Base-by-base conservation (phyloP, 2,113 vertebrate genomes). In the Percina caprodes region DNA sequence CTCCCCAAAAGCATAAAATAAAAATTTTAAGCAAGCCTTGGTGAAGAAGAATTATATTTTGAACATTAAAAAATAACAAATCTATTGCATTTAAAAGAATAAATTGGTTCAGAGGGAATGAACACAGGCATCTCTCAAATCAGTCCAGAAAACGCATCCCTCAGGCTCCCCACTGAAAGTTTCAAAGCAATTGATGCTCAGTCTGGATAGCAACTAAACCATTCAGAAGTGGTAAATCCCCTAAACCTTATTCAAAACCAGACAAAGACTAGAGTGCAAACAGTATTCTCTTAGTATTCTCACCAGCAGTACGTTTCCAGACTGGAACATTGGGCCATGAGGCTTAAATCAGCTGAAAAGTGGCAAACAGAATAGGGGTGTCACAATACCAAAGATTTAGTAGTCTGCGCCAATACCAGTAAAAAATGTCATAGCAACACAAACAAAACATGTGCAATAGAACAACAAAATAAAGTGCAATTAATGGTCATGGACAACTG, bases 301-400 rank as follows among this genome's bases (percentile, higher is more conserved):
- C 72, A 72, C 39, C 62, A 77, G 73, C 69, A 35, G 60, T 58
- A 61, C 65, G 66, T 84, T 66, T 82, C 73, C 80, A 81, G 67
- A 86, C 78, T 88, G 87, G 78, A 89, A 89, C 85, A 80, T 55
- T 84, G 78, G 74, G 75, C 75, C 82, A 74, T 73, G 80, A 83
- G 59, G 79, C 83, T 89, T 77, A 79, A 85, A 62, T 76, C 65
- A 69, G 42, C 83, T 88, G 46, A 90, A 74, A 82, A 84, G 56
- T 65, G 35, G 54, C 65, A 76, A 84, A 87, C 60, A 74, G 39
- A 77, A 76, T n/a, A 16, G 30, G 63, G 30, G 30, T 30, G 30
- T 30, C 30, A 30, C 4, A 30, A 30, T 30, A 30, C 26, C 26
- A 30, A 30, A 30, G 3, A 30, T 30, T 30, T 3, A 30, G 26